Percentiles rank a stretch among this genome's conserved stretches.
These are phyloP conservation scores for Chloroceryle aenea DNA, from an alignment of 2,113 vertebrate species.

Conservation along the genomic window DNA sequence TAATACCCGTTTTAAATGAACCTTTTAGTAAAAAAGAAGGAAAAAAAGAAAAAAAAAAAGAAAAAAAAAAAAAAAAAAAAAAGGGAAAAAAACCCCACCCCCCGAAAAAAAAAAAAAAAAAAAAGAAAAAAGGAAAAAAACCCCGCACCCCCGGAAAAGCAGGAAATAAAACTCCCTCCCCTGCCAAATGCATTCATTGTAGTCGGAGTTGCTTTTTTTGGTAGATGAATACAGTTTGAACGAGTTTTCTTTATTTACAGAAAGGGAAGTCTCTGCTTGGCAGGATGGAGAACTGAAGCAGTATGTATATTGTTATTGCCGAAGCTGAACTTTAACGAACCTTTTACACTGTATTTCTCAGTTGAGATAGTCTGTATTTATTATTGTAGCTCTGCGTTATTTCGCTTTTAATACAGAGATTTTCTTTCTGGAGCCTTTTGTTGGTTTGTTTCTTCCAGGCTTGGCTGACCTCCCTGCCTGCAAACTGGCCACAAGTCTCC, in stretches of 20 bases:
- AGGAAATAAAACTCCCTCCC: slow-evolving; percentile 24
- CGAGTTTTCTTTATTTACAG: slow-evolving; percentile 12
- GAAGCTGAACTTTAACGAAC: slow-evolving; percentile 57
- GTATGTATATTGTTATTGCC: slow-evolving; percentile 43
- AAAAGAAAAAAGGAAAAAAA: background rate
- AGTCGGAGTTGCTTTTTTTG: slow-evolving; percentile 66
- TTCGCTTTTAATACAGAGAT: slow-evolving; percentile 80
- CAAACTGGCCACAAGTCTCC: background rate
- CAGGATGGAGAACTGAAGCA: background rate
- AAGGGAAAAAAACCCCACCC: background rate
- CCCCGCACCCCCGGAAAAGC: background rate
- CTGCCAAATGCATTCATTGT: slow-evolving; percentile 39
- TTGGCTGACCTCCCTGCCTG: background rate
- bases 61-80: background rate
- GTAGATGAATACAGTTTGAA: slow-evolving; percentile 36
- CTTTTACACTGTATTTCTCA: slow-evolving; percentile 69
- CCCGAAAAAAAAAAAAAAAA: background rate
- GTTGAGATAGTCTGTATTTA: slow-evolving; percentile 67
- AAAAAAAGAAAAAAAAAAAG: slow-evolving; percentile 3
- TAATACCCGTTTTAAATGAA: slow-evolving; percentile 74
- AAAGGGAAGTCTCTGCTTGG: background rate
- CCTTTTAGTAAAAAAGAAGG: slow-evolving; percentile 69
- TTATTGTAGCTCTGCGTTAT: slow-evolving; percentile 64
- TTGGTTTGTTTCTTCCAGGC: slow-evolving; percentile 25
- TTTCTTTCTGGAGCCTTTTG: slow-evolving; percentile 72